Evolutionary conservation across 2,797 vertebrate species (phyloP), one percentile per base, ranked within the genome.

Genomic region (Dipus sagitta): DNA sequence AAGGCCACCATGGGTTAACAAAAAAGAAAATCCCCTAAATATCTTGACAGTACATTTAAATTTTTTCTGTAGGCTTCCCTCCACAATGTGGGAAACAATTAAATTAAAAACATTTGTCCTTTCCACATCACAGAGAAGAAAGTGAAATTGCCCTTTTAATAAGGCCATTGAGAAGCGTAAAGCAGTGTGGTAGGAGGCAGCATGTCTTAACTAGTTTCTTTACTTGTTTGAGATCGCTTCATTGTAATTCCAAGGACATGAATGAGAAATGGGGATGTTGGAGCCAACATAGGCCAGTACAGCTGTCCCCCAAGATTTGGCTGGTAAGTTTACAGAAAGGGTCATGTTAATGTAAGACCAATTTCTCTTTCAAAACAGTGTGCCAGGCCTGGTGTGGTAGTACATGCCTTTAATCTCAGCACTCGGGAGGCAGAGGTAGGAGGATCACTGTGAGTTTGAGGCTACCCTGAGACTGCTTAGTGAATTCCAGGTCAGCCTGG

Each of bases 91-190:
- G 81, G 84, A 88, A 64, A 64, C 34, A 62, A 83, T 92, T 87
- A 90, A 93, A 86, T 85, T 79, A 67, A 94, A 95, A 93, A 60
- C 34, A 72, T 90, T 78, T 95, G 54, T 77, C 10, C 38, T 92
- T 15, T 78, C 47, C 58, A 88, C 86, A 91, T 92, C 88, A 95
- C 62, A 95, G 58, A 92, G 78, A 90, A 91, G 90, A 93, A 94
- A 94, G 92, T 94, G 86, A 93, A 96, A 88, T 81, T 86, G 15
- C 28, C 14, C 70, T 7, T 80, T 93, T 94, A 94, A 92, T 83
- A 89, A 81, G 72, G 75, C 77, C 77, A 0, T 92, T 52, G 79
- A 86, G 30, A 86, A 92, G 60, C 78, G 72, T 77, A 78, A 94
- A 86, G 76, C 84, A 74, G 54, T 91, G 30, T 58, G 65, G 75